These are phyloP conservation scores for Vireo altiloquus DNA, from an alignment of 2,113 vertebrate species.

Conservation along the genomic window DNA sequence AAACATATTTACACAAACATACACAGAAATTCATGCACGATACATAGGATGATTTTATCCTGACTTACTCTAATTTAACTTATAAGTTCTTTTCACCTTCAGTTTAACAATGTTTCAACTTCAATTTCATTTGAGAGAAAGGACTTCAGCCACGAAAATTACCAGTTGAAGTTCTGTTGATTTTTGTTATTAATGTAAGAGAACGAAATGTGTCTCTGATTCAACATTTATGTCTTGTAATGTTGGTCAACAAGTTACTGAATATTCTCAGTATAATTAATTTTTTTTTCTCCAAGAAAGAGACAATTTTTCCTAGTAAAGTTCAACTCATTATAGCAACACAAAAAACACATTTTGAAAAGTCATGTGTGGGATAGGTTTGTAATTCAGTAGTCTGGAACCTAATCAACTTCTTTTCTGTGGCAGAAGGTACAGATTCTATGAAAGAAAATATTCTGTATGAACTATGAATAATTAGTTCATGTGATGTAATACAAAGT, in stretches of 20 bases:
- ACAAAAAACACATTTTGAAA: neutral
- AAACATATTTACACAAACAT: neutral
- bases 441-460: neutral
- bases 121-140: neutral
- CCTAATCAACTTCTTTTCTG: neutral
- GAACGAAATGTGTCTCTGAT: neutral
- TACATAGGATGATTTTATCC: neutral
- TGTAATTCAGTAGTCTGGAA: neutral
- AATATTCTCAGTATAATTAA: neutral
- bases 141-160: neutral
- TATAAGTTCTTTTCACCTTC: neutral
- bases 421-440: neutral
- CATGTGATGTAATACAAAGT: neutral
- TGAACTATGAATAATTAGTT: neutral
- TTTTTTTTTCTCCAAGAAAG: neutral
- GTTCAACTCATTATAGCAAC: neutral
- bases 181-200: neutral
- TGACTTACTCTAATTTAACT: slow-evolving; percentile 9
- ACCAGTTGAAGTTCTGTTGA: neutral
- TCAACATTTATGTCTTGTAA: neutral
- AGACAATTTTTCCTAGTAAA: neutral
- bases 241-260: neutral
- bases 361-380: neutral
- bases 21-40: neutral
- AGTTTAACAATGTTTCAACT: neutral